Evolutionary conservation across 2,113 vertebrate genomes (phyloP).

Genomic region (Rallus limicola): DNA sequence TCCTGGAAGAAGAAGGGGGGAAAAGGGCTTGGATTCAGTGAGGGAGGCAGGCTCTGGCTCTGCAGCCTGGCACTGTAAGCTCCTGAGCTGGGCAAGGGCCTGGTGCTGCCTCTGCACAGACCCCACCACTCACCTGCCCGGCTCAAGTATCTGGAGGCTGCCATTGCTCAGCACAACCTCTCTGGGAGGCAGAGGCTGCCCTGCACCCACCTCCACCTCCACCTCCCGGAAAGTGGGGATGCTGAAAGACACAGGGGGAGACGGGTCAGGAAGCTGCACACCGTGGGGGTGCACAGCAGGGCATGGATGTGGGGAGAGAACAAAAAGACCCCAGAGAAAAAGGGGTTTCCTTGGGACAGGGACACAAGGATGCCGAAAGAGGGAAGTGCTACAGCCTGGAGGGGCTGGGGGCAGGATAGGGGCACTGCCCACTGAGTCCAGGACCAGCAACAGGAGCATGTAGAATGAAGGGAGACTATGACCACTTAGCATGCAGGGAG

Average conservation of each 20-base stretch:
- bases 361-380: not conserved
- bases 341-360: not conserved
- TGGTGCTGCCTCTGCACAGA: fast-evolving
- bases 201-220: not conserved
- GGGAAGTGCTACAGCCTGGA: not conserved
- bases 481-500: not conserved
- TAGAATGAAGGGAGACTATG: not conserved
- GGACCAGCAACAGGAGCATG: fast-evolving
- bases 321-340: not conserved
- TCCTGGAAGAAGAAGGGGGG: slow-evolving; percentile 48
- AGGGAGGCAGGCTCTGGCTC: not conserved
- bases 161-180: slow-evolving; percentile 5
- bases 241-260: not conserved
- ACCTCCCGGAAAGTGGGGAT: slow-evolving; percentile 39
- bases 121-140: slow-evolving; percentile 53
- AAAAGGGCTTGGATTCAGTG: fast-evolving
- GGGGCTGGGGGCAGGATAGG: fast-evolving
- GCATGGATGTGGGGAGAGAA: not conserved
- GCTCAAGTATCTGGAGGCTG: slow-evolving; percentile 40
- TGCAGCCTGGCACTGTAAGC: fast-evolving
- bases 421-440: not conserved
- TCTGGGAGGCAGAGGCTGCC: slow-evolving; percentile 21
- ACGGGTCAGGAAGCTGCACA: fast-evolving
- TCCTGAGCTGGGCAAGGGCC: fast-evolving
- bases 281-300: not conserved